Evolutionary conservation across 2,888 invertebrate genomes (phyloP).

Genomic region (Lasiommata megera): DNA sequence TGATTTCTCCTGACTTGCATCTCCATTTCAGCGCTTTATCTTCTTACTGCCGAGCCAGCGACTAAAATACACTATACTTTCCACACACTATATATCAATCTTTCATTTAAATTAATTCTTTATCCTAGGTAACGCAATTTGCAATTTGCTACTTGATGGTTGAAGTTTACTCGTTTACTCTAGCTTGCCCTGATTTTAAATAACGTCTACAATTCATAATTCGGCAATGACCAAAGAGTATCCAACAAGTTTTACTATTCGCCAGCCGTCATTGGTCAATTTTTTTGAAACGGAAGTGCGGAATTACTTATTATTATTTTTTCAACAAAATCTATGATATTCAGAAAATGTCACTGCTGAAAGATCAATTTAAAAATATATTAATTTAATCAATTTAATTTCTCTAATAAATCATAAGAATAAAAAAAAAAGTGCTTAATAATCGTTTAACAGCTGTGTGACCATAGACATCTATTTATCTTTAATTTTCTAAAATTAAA

Average conservation of each 20-base stretch:
- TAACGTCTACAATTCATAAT: constrained; percentile 35
- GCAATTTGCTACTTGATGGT: not conserved
- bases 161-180: constrained; percentile 1
- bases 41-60: not conserved
- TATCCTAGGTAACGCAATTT: not conserved
- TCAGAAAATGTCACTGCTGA: not conserved
- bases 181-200: constrained; percentile 29
- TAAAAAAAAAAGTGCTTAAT: not conserved
- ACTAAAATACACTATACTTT: not conserved
- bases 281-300: constrained; percentile 26
- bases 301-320: not conserved
- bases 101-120: too few relatives aligned
- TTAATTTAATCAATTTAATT: not conserved
- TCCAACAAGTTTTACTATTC: not conserved
- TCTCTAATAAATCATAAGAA: not conserved
- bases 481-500: not conserved
- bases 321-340: not conserved
- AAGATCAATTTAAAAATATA: not conserved
- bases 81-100: too few relatives aligned
- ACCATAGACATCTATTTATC: not conserved
- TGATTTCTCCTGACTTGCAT: constrained; percentile 56
- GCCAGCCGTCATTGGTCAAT: constrained; percentile 31
- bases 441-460: constrained; percentile 5
- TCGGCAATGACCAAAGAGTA: constrained; percentile 16
- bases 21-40: constrained; percentile 46